Evolutionary conservation across 2,113 vertebrate genomes (phyloP), one percentile per base, ranked within the genome.

Genomic region (Ceyx margarethae): DNA sequence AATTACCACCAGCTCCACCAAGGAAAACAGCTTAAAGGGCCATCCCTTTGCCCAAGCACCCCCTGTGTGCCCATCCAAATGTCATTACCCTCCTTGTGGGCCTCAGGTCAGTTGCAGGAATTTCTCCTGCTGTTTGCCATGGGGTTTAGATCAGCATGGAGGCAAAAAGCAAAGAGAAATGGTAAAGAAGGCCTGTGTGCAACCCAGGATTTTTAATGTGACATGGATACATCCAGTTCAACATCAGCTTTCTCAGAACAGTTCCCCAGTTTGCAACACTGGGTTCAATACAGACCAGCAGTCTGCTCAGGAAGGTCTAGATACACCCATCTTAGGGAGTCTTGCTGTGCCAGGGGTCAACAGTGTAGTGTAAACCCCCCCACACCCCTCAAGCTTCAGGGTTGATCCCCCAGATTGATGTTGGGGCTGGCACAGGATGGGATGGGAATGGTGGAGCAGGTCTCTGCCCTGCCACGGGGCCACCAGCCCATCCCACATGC

Each of bases 401-500:
- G 23, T 46, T 83, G 56, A 62, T 85, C 21, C 31, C 31, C 19
- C 1, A 2, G 19, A 35, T 33, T 0, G 3, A 19, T 26, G 16
- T 76, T 42, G 58, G 31, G 31, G 21, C 33, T 48, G 46, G 40
- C 14, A 3, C 1, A 2, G 42, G 21, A 64, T 29, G 21, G n/a
- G 61, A 69, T 42, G 57, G 25, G 20, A 60, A 22, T 2, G 1
- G 16, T 1, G 1, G 40, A 71, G 53, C 1, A 2, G 57, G 53
- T 15, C 26, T 67, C 76, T 85, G 85, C 50, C 66, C 35, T 68
- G 42, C 9, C 20, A 14, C 61, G 28, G 67, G 19, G 6, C 10
- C 0, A 1, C 46, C 48, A 89, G 40, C 48, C 40, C 1, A 3
- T 33, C 5, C 25, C 3, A 1, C 2, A 4, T 20, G 31, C 42